A percentile compares a stretch with the other conserved stretches of the same genome.
Conservation (phyloP, 2,888 invertebrate genomes). For the Lypha dubia region DNA sequence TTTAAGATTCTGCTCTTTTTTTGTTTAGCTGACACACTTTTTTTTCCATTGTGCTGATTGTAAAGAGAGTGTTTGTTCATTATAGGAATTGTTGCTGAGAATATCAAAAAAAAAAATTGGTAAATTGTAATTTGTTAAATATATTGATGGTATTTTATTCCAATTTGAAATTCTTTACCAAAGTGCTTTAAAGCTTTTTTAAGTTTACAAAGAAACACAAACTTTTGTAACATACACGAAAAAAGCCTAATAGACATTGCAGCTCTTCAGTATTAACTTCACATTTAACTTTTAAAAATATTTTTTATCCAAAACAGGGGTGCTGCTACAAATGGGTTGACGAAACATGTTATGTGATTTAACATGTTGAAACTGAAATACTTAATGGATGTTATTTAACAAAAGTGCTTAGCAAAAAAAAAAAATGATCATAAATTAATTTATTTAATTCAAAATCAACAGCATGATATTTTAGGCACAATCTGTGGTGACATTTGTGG, state of each 20-base stretch:
- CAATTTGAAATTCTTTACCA: not conserved
- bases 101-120: not conserved
- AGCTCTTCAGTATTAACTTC: too few species aligned
- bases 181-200: not conserved
- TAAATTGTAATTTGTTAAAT: not conserved
- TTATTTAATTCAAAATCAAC: too few species aligned
- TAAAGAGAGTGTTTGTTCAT: not conserved
- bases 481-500: too few species aligned
- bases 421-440: too few species aligned
- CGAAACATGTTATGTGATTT: too few species aligned
- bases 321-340: too few species aligned
- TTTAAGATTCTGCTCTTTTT: conserved; percentile 46
- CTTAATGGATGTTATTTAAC: too few species aligned
- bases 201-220: not conserved
- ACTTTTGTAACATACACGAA: not conserved
- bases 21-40: conserved; percentile 18
- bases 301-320: too few species aligned
- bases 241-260: not conserved
- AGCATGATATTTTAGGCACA: too few species aligned
- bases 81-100: not conserved
- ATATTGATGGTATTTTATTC: not conserved
- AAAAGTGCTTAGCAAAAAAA: too few species aligned
- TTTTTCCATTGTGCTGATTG: not conserved
- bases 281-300: too few species aligned
- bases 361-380: too few species aligned